Percentiles rank a stretch among this genome's conserved stretches.
phyloP scores from a whole-genome alignment of 2,113 vertebrate species.

The Cephalopterus ornatus region DNA sequence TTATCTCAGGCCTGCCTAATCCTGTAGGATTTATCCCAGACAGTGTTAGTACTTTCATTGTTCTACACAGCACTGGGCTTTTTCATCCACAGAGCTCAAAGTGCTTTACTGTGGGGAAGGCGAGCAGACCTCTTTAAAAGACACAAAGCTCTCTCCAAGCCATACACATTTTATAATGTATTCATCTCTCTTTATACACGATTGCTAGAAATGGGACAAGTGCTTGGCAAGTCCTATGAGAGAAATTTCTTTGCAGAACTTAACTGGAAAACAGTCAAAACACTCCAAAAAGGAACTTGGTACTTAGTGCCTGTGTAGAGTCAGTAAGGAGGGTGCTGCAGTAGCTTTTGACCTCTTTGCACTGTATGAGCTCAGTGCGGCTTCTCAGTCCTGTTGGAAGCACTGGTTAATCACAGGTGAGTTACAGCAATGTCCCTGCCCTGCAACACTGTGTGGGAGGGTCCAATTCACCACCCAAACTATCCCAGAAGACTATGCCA shows the following conservation, averaged over 20 bases:
- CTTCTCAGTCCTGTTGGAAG: not conserved
- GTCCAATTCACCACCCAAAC: not conserved
- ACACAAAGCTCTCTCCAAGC: not conserved
- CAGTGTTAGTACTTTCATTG: not conserved
- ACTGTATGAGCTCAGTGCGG: not conserved
- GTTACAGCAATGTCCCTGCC: not conserved
- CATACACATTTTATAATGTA: not conserved
- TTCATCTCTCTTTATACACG: not conserved
- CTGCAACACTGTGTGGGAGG: not conserved
- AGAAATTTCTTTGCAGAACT: not conserved
- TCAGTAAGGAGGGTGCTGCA: not conserved
- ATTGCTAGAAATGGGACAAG: not conserved
- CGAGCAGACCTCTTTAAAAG: not conserved
- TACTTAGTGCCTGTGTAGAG: not conserved
- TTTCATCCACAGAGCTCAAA: not conserved
- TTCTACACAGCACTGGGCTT: not conserved
- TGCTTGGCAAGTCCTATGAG: not conserved
- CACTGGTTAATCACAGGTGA: not conserved
- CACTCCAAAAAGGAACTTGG: not conserved
- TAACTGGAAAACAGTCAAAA: not conserved
- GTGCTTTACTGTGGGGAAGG: not conserved
- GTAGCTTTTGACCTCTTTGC: not conserved
- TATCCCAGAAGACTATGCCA: not conserved
- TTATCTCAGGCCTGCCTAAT: slow-evolving; percentile 33
- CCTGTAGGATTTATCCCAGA: not conserved